These are phyloP conservation scores for Bellardia bayeri DNA, from an alignment of 2,888 invertebrate genomes.

Conservation along the genomic window DNA sequence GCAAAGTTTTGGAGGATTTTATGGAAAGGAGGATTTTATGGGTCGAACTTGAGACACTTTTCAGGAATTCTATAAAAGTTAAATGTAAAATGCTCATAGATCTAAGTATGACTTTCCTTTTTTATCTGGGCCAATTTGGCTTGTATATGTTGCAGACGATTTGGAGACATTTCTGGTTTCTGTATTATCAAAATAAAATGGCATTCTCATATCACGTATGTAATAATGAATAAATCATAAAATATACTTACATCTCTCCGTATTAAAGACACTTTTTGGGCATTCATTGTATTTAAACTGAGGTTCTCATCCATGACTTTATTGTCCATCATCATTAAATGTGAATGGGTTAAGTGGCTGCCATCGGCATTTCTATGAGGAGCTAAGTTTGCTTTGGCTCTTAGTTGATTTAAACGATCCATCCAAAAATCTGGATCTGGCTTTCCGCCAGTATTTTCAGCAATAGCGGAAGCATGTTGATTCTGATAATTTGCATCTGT, in stretches of 20 bases:
- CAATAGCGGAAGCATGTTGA: conserved; percentile 62
- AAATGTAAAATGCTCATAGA: conserved; percentile 26
- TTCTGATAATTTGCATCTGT: conserved; percentile 77
- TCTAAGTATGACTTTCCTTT: conserved; percentile 82
- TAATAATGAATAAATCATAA: not conserved
- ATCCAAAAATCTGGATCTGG: conserved; percentile 83
- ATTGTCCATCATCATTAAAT: conserved; percentile 81
- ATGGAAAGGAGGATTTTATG: not conserved
- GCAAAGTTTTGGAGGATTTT: conserved; percentile 13
- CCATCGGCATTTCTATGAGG: conserved; percentile 78
- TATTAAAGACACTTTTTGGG: conserved; percentile 82
- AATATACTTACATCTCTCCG: conserved; percentile 81
- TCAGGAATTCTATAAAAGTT: conserved; percentile 26
- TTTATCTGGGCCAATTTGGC: conserved; percentile 84
- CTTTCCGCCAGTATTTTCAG: conserved; percentile 74
- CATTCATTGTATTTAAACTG: conserved; percentile 82
- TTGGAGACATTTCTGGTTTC: conserved; percentile 83
- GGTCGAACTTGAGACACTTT: conserved; percentile 17
- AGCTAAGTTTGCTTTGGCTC: conserved; percentile 79
- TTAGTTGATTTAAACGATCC: conserved; percentile 82
- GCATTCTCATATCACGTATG: conserved; percentile 1
- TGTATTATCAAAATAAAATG: conserved; percentile 72
- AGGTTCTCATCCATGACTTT: conserved; percentile 84
- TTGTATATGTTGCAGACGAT: conserved; percentile 83
- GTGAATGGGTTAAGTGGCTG: conserved; percentile 71